Evolutionary conservation across 1,140 invertebrate species (phyloP).

Genomic region (Melitaea cinxia): DNA sequence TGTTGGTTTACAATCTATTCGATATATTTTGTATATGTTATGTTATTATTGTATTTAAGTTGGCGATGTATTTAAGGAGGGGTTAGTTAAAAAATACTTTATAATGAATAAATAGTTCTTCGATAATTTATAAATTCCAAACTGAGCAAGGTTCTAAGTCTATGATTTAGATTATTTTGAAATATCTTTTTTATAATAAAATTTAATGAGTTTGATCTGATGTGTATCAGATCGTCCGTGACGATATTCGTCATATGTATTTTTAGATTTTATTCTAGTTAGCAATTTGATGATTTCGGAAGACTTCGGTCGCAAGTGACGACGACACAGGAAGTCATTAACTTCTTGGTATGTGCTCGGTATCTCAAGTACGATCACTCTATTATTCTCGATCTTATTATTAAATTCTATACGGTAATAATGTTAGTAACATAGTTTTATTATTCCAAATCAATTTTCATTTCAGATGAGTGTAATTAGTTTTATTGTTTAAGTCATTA

Average conservation of each 20-base stretch:
- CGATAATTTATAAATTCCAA: too few relatives aligned
- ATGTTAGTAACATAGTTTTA: background rate
- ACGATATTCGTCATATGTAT: conserved; percentile 38
- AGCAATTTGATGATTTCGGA: conserved; percentile 61
- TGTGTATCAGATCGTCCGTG: background rate
- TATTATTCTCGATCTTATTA: conserved; percentile 1
- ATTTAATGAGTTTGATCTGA: conserved; percentile 34
- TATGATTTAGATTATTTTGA: background rate
- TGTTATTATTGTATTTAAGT: too few relatives aligned
- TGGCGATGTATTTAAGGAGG: too few relatives aligned
- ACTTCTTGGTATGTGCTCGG: conserved; percentile 30
- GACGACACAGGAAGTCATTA: conserved; percentile 72
- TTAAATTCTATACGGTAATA: background rate
- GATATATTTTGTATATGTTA: too few relatives aligned
- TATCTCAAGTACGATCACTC: conserved; percentile 20
- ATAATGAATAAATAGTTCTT: too few relatives aligned
- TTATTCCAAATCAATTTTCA: too few relatives aligned
- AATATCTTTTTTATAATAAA: conserved; percentile 18
- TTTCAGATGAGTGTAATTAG: too few relatives aligned
- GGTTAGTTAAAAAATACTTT: too few relatives aligned
- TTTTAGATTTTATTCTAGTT: conserved; percentile 54
- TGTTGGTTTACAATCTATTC: too few relatives aligned
- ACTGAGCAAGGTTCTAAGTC: too few relatives aligned
- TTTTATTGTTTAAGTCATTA: too few relatives aligned
- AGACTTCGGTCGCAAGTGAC: conserved; percentile 45